Evolutionary conservation across 2,888 invertebrate species (phyloP).

Genomic region (Drosophila paranaensis): DNA sequence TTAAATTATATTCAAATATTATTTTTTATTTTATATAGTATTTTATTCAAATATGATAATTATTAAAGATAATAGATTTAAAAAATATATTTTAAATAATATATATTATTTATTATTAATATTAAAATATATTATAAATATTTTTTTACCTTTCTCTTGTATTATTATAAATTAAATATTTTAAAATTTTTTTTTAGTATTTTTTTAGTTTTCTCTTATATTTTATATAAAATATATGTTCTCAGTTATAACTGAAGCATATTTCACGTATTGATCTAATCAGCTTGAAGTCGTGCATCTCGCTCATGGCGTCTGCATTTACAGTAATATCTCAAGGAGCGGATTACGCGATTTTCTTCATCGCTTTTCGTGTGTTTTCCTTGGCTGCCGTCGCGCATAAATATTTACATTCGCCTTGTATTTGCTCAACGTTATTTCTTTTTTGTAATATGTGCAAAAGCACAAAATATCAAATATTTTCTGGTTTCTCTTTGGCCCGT

Average conservation of each 20-base stretch:
- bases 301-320: background rate
- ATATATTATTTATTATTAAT: no score
- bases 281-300: background rate
- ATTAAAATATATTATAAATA: no score
- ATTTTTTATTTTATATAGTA: no score
- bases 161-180: no score
- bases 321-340: slow-evolving; percentile 1
- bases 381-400: slow-evolving; percentile 34
- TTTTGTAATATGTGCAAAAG: slow-evolving; percentile 44
- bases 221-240: no score
- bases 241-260: background rate
- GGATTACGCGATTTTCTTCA: slow-evolving; percentile 11
- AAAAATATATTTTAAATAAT: background rate
- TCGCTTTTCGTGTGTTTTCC: background rate
- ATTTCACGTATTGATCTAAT: background rate
- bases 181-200: no score
- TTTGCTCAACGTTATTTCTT: slow-evolving; percentile 55
- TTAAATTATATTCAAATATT: background rate
- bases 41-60: no score
- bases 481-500: slow-evolving; percentile 20
- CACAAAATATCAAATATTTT: slow-evolving; percentile 68
- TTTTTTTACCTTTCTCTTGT: no score
- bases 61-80: background rate
- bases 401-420: slow-evolving; percentile 38
- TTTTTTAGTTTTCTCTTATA: no score